Evolutionary conservation across 2,797 vertebrate species (phyloP).

Genomic region (Poecile montanus): DNA sequence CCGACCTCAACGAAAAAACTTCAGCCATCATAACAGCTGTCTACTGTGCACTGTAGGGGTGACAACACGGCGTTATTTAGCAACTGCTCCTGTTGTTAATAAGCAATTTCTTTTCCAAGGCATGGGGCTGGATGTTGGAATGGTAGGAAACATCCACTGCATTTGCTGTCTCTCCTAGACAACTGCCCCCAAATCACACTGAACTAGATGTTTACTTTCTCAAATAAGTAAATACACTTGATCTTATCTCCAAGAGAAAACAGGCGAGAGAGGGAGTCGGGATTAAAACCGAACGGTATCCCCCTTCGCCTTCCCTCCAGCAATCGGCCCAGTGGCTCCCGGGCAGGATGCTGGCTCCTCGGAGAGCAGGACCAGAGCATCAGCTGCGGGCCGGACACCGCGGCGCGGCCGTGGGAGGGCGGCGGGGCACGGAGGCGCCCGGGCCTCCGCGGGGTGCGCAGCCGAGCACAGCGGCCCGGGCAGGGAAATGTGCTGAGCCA

Average conservation of each 20-base stretch:
- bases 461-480: conserved; percentile 8
- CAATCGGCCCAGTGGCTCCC: not conserved
- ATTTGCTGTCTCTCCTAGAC: not conserved
- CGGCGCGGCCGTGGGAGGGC: not conserved
- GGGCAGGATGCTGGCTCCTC: conserved; percentile 6
- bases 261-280: not conserved
- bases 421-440: not conserved
- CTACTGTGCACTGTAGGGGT: not conserved
- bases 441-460: not conserved
- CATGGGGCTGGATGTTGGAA: conserved; percentile 11
- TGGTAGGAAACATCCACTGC: not conserved
- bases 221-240: not conserved
- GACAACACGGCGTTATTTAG: conserved; percentile 30
- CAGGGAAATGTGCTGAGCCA: conserved; percentile 80
- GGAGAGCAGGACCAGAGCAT: conserved; percentile 11
- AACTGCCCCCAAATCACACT: not conserved
- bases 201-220: not conserved
- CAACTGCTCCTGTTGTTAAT: not conserved
- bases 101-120: not conserved
- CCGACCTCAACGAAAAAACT: conserved; percentile 49
- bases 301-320: not conserved
- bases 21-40: conserved; percentile 14
- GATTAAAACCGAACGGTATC: not conserved
- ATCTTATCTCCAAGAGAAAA: not conserved
- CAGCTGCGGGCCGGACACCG: not conserved